Conservation (phyloP, 2,888 invertebrate genomes). For the Conchocele bisecta region DNA sequence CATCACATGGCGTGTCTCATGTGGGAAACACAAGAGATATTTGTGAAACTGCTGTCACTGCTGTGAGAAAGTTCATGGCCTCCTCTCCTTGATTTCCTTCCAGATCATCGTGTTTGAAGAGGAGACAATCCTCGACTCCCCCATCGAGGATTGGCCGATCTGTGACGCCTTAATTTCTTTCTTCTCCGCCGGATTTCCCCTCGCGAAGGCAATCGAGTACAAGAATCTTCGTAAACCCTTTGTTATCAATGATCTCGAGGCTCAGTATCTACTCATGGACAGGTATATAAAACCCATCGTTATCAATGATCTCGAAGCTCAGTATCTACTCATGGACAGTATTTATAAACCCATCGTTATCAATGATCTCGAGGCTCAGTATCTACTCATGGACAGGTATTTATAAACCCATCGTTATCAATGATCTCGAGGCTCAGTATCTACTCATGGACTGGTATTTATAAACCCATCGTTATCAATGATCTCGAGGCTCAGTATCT, state of each 20-base stretch:
- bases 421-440: too few species aligned
- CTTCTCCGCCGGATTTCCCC: slow-evolving; percentile 98
- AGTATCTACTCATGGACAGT: slow-evolving; percentile 96
- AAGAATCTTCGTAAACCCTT: slow-evolving; percentile 96
- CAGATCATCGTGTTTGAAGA: slow-evolving; percentile 96
- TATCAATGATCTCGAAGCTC: slow-evolving; percentile 99
- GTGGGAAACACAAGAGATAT: too few species aligned
- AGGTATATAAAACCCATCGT: slow-evolving; percentile 93
- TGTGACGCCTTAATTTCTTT: slow-evolving; percentile 99
- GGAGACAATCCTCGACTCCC: slow-evolving; percentile 96
- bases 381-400: too few species aligned
- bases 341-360: too few species aligned
- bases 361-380: too few species aligned
- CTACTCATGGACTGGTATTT: too few species aligned
- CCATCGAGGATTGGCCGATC: slow-evolving; percentile 98
- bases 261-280: slow-evolving; percentile 98
- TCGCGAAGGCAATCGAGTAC: slow-evolving; percentile 98
- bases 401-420: too few species aligned
- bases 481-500: too few species aligned
- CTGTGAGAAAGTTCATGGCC: background rate
- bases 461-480: too few species aligned
- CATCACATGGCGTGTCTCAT: too few species aligned
- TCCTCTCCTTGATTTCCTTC: slow-evolving; percentile 85
- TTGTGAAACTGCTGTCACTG: too few species aligned
- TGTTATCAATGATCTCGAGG: slow-evolving; percentile 98